Evolutionary conservation across 92 coral and sea anemone genomes (phyloP).

Genomic region (Muricea muricata): DNA sequence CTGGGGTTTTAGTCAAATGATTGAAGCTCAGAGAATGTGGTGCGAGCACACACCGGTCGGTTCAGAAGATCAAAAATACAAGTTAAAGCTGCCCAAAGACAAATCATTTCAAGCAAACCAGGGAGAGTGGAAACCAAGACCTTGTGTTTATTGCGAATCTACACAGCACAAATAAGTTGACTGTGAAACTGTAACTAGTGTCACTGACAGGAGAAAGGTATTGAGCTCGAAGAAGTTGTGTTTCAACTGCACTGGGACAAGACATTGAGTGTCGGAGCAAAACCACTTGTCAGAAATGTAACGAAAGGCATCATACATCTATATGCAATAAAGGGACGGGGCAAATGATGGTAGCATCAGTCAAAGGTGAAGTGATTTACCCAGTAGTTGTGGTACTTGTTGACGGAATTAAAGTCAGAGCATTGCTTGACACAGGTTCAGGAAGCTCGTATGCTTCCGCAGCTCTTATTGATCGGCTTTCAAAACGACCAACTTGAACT

Average conservation of each 20-base stretch:
- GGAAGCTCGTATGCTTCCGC: conserved; percentile 62
- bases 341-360: conserved; percentile 51
- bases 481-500: conserved; percentile 53
- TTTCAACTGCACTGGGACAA: conserved; percentile 54
- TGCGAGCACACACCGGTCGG: conserved; percentile 53
- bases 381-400: conserved; percentile 75
- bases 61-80: neutral
- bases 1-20: conserved; percentile 59
- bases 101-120: neutral
- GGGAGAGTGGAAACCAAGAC: neutral
- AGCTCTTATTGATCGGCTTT: conserved; percentile 50
- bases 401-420: conserved; percentile 69
- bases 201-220: conserved; percentile 28
- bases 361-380: conserved; percentile 53
- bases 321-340: conserved; percentile 2
- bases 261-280: conserved; percentile 43
- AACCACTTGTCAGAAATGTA: conserved; percentile 25
- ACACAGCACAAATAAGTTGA: conserved; percentile 39
- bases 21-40: conserved; percentile 63
- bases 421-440: conserved; percentile 48
- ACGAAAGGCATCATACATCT: conserved; percentile 34
- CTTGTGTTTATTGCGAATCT: conserved; percentile 47
- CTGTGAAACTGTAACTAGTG: conserved; percentile 30
- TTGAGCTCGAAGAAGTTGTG: conserved; percentile 55
- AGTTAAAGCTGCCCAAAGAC: neutral